Evolutionary conservation across 2,797 vertebrate genomes (phyloP), one percentile per base, ranked within the genome.

Genomic region (Sebastes cheni): DNA sequence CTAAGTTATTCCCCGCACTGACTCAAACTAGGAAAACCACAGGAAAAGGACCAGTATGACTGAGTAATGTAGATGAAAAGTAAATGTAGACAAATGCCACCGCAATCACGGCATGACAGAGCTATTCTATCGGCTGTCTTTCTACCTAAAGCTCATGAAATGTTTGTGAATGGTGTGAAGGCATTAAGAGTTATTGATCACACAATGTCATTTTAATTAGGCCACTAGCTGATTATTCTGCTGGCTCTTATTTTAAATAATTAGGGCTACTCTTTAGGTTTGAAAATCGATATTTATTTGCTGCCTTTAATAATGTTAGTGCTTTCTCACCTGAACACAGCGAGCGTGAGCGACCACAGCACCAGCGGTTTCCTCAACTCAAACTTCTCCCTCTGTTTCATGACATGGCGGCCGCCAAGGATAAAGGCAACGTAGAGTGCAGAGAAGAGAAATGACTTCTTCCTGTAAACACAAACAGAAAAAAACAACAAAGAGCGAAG

Each of bases 321-420:
- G 36, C 9, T 29, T 32, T 64, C 94, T 92, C 94, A 99, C 98
- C 99, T 99, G 96, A 99, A 99, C 69, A 96, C 96, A 0, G 99
- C 98, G 8, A 99, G 98, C 7, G 97, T 98, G 92, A 99, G 95
- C 2, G 98, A 99, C 99, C 99, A 99, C 13, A 99, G 94, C 87
- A 99, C 98, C 88, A 99, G 91, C 0, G 98, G 99, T 92, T 98
- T 99, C 93, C 99, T 96, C 95, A 99, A 86, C 77, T 99, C 98
- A 96, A 99, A 99, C 94, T 99, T 99, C 62, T 98, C 98, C 88
- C 99, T 96, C 84, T 98, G 98, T 91, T 99, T 99, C 98, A 99
- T 99, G 82, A 99, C 93, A 95, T 97, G 98, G 78, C 98, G 97
- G 11, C 99, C 99, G 5, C 99, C 98, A 60, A 99, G 97, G 95